Evolutionary conservation across 2,888 invertebrate species (phyloP), one percentile per base, ranked within the genome.

Genomic region (Agrochola litura): DNA sequence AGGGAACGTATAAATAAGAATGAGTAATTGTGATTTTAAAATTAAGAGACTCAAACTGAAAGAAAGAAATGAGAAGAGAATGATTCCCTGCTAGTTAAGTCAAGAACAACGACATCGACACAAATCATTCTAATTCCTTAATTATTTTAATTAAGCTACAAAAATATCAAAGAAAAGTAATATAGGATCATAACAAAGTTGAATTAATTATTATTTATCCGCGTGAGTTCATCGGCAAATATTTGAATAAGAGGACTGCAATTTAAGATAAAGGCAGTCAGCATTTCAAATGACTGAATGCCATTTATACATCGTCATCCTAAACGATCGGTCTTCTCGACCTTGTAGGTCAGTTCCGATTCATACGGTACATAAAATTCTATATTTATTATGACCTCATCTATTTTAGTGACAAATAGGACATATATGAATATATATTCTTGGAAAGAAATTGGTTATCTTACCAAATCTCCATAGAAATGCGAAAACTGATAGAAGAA

Each of bases 391-490:
- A 61, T 4, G 25, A 49, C 8, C 6, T n/a, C 9, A 49, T 22
- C 14, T 16, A 43, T 60, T 70, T 52, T 54, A 25, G 73, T 49
- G 14, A 58, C 0, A 58, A 56, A 58, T 49, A 64, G 19, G 19
- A 54, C n/a, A n/a, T 0, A 25, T 25, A 16, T 49, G 46, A 16
- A 9, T 0, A 10, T 46, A 4, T 14, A 16, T 14, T 14, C 56
- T 12, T 25, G 14, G 16, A 73, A 72, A 68, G 5, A 66, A 69
- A 69, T 52, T 52, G 10, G 4, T 19, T 5, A 74, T 91, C 93
- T 94, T 86, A 94, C 94, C 93, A 74, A 91, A 79, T 83, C 81
- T 86, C 88, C 89, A 89, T 88, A 93, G 85, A 80, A 89, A 83
- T 64, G 81, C 78, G 52, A 90, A 76, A 71, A 90, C 58, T 68